phyloP scores from a whole-genome alignment of 2,113 vertebrate species.

The Litocranius walleri region DNA sequence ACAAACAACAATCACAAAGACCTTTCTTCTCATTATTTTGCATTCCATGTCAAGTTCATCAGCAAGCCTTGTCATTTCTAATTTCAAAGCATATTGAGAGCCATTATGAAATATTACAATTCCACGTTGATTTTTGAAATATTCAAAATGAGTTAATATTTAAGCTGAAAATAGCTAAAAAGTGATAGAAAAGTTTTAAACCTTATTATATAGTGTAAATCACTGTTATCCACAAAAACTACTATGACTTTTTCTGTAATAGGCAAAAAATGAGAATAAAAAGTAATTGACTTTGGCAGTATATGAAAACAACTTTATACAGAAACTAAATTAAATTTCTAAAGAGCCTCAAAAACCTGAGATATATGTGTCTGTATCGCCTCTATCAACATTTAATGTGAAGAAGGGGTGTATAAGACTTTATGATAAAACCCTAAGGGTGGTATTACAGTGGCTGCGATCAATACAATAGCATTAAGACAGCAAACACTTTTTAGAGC shows the following conservation, averaged over 20 bases:
- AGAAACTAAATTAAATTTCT: neutral
- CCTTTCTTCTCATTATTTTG: neutral
- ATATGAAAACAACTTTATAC: neutral
- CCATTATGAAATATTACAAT: neutral
- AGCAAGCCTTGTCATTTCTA: neutral
- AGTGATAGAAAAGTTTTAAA: neutral
- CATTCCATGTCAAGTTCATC: neutral
- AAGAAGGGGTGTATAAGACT: neutral
- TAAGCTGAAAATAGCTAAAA: neutral
- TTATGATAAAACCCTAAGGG: neutral
- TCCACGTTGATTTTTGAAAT: neutral
- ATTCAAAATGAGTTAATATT: neutral
- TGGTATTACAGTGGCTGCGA: neutral
- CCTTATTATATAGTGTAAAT: neutral
- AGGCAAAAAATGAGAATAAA: neutral
- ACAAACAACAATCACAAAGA: neutral
- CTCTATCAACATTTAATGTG: neutral
- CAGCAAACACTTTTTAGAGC: neutral
- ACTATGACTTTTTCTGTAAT: neutral
- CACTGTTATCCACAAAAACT: neutral
- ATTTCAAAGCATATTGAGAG: neutral
- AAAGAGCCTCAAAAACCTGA: neutral
- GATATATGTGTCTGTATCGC: neutral
- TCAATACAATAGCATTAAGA: neutral
- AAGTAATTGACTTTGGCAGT: neutral